Evolutionary conservation across 2,888 invertebrate species (phyloP).

Genomic region (Charanyca ferruginea): DNA sequence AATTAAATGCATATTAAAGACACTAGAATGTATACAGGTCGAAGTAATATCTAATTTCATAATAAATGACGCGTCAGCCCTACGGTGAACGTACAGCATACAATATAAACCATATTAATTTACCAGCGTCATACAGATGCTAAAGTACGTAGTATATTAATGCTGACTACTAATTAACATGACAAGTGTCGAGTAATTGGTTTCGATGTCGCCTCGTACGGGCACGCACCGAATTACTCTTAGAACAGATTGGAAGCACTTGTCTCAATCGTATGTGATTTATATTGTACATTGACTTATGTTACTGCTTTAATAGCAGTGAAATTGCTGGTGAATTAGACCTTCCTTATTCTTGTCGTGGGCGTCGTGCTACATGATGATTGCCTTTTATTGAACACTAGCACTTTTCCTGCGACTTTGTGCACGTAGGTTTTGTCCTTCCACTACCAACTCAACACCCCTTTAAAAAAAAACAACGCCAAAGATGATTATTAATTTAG

Average conservation of each 20-base stretch:
- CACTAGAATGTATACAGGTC: not conserved
- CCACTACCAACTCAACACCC: too few relatives aligned
- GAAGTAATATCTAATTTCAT: not conserved
- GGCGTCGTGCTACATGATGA: not conserved
- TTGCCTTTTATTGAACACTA: not conserved
- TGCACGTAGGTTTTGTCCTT: too few relatives aligned
- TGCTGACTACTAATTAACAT: conserved; percentile 80
- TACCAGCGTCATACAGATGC: conserved; percentile 73
- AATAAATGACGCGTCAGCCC: conserved; percentile 55
- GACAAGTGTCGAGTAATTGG: conserved; percentile 83
- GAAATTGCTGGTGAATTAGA: conserved; percentile 6
- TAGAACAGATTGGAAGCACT: conserved; percentile 59
- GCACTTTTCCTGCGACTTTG: too few relatives aligned
- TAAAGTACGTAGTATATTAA: conserved; percentile 67
- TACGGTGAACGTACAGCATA: conserved; percentile 53
- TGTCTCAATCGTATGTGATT: conserved; percentile 55
- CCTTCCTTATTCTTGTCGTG: not conserved
- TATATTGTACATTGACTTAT: conserved; percentile 37
- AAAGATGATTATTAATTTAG: too few relatives aligned
- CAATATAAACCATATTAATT: conserved; percentile 75
- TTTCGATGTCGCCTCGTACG: conserved; percentile 73
- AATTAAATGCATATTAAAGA: not conserved
- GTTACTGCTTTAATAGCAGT: conserved; percentile 29
- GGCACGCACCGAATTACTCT: conserved; percentile 63
- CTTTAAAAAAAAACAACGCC: too few relatives aligned